Evolutionary conservation across 2,888 invertebrate species (phyloP).

Genomic region (Melanostoma scalare): DNA sequence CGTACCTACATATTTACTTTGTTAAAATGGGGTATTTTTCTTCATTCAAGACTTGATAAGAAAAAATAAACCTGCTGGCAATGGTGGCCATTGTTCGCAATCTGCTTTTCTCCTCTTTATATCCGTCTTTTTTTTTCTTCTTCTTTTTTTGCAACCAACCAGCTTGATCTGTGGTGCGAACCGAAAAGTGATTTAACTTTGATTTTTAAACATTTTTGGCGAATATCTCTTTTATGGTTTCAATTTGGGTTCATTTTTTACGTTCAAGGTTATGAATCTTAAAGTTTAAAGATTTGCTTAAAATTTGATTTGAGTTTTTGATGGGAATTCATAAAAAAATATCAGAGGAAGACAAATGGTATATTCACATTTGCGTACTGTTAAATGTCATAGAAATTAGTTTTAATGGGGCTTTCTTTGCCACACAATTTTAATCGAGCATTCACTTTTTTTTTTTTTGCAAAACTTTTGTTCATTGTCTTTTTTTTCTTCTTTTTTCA

Average conservation of each 20-base stretch:
- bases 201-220: conserved; percentile 34
- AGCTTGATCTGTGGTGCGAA: background rate
- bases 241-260: conserved; percentile 6
- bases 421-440: background rate
- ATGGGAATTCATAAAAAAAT: conserved; percentile 20
- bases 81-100: conserved; percentile 48
- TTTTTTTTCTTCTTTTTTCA: background rate
- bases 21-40: conserved; percentile 17
- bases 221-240: conserved; percentile 3
- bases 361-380: background rate
- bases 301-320: conserved; percentile 45
- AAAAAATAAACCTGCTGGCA: conserved; percentile 59
- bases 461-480: background rate
- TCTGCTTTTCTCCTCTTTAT: conserved; percentile 37
- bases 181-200: conserved; percentile 23
- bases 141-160: background rate
- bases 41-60: conserved; percentile 22
- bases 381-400: background rate
- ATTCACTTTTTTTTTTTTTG: conserved; percentile 45
- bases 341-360: conserved; percentile 44
- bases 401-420: conserved; percentile 2
- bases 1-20: conserved; percentile 17
- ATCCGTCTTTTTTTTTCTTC: conserved; percentile 47
- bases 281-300: conserved; percentile 5
- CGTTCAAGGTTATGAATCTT: conserved; percentile 53